Conservation (phyloP, 2,888 invertebrate genomes). For the Eristalinus sepulchralis region DNA sequence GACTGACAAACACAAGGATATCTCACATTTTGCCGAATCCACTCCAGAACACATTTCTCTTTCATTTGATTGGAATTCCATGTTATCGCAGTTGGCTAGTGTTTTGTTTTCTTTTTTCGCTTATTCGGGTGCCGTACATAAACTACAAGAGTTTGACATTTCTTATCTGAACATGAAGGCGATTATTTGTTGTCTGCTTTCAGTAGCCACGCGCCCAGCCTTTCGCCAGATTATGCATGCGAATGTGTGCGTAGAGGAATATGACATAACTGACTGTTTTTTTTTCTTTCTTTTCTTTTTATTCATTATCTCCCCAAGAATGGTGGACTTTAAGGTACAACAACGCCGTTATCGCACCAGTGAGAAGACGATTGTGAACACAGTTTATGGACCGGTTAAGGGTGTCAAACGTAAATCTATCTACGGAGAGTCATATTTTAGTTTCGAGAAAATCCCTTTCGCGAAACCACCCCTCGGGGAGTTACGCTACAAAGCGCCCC, state of each 20-base stretch:
- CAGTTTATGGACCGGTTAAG: constrained; percentile 78
- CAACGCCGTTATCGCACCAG: constrained; percentile 77
- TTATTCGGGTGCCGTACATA: background rate
- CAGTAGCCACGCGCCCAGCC: constrained; percentile 27
- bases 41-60: background rate
- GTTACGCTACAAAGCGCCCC: constrained; percentile 80
- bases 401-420: constrained; percentile 79
- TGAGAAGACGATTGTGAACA: constrained; percentile 77
- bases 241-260: background rate
- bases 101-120: background rate
- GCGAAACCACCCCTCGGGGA: constrained; percentile 79
- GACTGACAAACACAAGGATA: background rate
- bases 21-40: background rate
- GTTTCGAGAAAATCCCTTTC: constrained; percentile 79
- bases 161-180: constrained; percentile 20
- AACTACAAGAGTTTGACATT: constrained; percentile 5
- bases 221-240: background rate
- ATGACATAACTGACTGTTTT: background rate
- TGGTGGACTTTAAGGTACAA: constrained; percentile 77
- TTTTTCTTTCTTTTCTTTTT: background rate
- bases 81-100: background rate
- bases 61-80: background rate
- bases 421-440: constrained; percentile 78
- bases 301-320: constrained; percentile 70
- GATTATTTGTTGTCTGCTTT: background rate